Conservation (phyloP, 2,888 invertebrate genomes). For the Nemapogon koenigi region DNA sequence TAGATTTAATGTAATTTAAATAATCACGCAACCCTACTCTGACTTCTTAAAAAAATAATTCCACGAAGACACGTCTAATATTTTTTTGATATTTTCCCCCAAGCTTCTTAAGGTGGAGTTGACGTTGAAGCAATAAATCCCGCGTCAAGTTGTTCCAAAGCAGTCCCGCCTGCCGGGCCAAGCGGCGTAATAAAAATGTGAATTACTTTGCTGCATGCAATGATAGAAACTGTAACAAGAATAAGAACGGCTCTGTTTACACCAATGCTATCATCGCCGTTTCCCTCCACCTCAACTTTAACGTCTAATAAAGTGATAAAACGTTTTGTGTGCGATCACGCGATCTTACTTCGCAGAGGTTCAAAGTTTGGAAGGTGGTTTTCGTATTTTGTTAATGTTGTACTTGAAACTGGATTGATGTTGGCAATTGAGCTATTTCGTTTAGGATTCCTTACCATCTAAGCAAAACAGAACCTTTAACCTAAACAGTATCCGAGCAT, state of each 20-base stretch:
- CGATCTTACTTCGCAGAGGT: conserved; percentile 12
- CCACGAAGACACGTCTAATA: no score
- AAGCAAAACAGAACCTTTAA: no score
- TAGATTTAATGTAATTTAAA: no score
- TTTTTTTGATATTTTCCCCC: no score
- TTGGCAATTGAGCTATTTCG: no score
- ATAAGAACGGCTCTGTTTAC: conserved; percentile 24
- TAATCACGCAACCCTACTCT: no score
- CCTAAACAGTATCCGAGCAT: no score
- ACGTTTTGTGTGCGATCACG: conserved; percentile 23
- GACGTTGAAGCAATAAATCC: conserved; percentile 9
- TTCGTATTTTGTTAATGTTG: neutral
- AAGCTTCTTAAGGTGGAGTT: conserved; percentile 7
- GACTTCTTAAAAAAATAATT: no score
- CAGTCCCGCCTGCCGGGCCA: conserved; percentile 15
- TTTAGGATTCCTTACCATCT: no score
- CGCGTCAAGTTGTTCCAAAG: conserved; percentile 16
- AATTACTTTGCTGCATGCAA: conserved; percentile 27
- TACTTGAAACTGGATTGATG: no score
- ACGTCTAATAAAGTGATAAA: conserved; percentile 54
- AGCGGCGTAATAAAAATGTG: conserved; percentile 21
- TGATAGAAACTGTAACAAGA: conserved; percentile 20
- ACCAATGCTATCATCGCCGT: conserved; percentile 21
- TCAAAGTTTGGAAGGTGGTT: neutral
- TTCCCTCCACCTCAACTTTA: conserved; percentile 28